Evolutionary conservation across 1,140 invertebrate genomes (phyloP), one percentile per base, ranked within the genome.

Genomic region (Drosophila teissieri): DNA sequence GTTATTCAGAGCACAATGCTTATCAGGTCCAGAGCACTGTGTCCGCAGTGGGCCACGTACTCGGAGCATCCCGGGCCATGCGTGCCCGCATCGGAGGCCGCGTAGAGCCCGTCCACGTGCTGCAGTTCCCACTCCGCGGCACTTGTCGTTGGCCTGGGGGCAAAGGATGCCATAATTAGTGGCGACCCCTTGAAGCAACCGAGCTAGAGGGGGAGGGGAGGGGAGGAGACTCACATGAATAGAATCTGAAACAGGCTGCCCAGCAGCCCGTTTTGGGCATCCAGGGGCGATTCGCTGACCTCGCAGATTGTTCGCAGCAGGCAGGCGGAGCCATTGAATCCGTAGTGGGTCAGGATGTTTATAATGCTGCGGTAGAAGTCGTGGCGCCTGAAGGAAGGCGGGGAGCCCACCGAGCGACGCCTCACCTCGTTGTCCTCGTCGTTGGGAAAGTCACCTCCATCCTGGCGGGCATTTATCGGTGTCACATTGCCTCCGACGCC

Each of bases 261-360:
- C 56, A 94, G 65, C 37, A 94, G 77, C 10, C 93, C 93, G 68
- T 93, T 94, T 78, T 92, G 83, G 57, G 91, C 86, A 65, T 93
- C 86, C 46, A 92, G 74, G 19, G 92, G 91, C 14, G 80, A 58
- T 27, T 90, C 85, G 53, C 91, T 91, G 55, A 93, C 91, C 81
- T 94, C 93, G 53, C 93, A 94, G 49, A 94, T 93, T 42, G 92
- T 91, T n/a, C 93, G 83, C 61, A 94, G 80, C 24, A 94, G 83
- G 78, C 93, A 94, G 46, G 91, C 79, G 72, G 84, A 91, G 31
- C 93, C 93, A 67, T 93, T 93, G 93, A 93, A 93, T 2, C 94
- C 94, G 48, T 67, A 92, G 52, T 80, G 82, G 52, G 74, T 57
- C 72, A 91, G 49, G 76, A 85, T 90, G 57, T 79, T 83, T 12